Evolutionary conservation across 1,140 invertebrate genomes (phyloP).

Genomic region (Triops longicaudatus): DNA sequence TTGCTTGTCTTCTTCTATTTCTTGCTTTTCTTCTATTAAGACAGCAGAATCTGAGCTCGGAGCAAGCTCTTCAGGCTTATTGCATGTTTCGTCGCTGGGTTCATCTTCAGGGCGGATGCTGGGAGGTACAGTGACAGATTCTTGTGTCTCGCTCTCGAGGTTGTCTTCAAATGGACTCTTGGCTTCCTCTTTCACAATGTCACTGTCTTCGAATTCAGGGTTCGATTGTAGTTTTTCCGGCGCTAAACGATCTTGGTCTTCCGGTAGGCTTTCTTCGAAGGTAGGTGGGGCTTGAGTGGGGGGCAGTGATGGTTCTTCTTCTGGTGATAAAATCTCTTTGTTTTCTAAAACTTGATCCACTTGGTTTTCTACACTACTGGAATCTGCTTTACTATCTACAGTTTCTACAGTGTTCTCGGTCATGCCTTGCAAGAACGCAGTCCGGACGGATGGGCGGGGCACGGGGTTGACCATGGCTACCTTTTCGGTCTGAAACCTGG

Average conservation of each 20-base stretch:
- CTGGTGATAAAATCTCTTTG: background rate
- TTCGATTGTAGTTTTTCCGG: background rate
- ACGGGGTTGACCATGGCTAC: background rate
- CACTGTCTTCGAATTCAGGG: background rate
- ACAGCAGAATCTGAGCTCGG: background rate
- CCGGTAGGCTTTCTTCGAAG: background rate
- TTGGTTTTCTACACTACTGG: background rate
- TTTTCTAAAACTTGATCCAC: background rate
- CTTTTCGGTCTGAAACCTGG: conserved; percentile 1
- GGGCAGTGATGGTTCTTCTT: conserved; percentile 10
- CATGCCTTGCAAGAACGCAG: background rate
- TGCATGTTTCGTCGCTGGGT: background rate
- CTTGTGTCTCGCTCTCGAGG: background rate
- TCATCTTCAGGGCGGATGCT: background rate
- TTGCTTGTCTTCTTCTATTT: background rate
- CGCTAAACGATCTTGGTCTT: background rate
- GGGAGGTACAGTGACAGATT: background rate
- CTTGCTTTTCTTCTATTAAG: background rate
- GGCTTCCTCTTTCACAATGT: background rate
- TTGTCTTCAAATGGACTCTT: conserved; percentile 16
- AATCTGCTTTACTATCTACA: background rate
- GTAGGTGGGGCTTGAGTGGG: background rate
- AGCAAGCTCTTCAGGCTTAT: background rate
- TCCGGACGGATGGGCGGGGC: conserved; percentile 6
- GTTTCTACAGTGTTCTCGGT: background rate